phyloP scores from a whole-genome alignment of 2,797 vertebrate genomes.

The Oryzias sinensis region DNA sequence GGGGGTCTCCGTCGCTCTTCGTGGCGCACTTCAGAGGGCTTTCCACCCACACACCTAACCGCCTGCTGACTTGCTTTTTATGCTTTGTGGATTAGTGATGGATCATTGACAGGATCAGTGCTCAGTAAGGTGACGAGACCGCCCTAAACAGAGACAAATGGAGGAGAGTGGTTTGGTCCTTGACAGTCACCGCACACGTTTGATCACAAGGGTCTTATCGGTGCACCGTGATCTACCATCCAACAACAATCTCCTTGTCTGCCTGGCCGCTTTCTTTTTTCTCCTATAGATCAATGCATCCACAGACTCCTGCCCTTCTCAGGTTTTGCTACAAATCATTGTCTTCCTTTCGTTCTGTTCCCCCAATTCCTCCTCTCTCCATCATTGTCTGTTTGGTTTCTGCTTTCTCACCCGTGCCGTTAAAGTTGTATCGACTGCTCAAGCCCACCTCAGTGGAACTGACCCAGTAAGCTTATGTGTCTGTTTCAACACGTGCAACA shows the following conservation, averaged over 20 bases:
- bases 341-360: slow-evolving; percentile 41
- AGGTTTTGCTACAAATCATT: slow-evolving; percentile 58
- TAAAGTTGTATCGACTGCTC: slow-evolving; percentile 52
- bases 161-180: slow-evolving; percentile 43
- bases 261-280: slow-evolving; percentile 48
- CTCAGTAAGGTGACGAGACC: slow-evolving; percentile 38
- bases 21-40: slow-evolving; percentile 46
- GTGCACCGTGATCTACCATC: slow-evolving; percentile 44
- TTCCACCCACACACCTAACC: slow-evolving; percentile 39
- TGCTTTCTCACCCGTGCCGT: slow-evolving; percentile 33
- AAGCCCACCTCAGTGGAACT: slow-evolving; percentile 41
- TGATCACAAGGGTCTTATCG: slow-evolving; percentile 64
- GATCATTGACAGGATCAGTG: slow-evolving; percentile 64
- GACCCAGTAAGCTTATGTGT: slow-evolving; percentile 65
- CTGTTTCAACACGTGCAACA: slow-evolving; percentile 57
- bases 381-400: slow-evolving; percentile 45
- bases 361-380: slow-evolving; percentile 20
- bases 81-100: slow-evolving; percentile 49
- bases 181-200: slow-evolving; percentile 36
- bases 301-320: slow-evolving; percentile 58
- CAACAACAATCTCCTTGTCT: slow-evolving; percentile 37
- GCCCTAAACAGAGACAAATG: slow-evolving; percentile 63
- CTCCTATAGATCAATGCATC: slow-evolving; percentile 66
- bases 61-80: slow-evolving; percentile 36
- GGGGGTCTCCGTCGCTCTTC: slow-evolving; percentile 44